Evolutionary conservation across 2,888 invertebrate genomes (phyloP), one percentile per base, ranked within the genome.

Genomic region (Sesamia inferens): DNA sequence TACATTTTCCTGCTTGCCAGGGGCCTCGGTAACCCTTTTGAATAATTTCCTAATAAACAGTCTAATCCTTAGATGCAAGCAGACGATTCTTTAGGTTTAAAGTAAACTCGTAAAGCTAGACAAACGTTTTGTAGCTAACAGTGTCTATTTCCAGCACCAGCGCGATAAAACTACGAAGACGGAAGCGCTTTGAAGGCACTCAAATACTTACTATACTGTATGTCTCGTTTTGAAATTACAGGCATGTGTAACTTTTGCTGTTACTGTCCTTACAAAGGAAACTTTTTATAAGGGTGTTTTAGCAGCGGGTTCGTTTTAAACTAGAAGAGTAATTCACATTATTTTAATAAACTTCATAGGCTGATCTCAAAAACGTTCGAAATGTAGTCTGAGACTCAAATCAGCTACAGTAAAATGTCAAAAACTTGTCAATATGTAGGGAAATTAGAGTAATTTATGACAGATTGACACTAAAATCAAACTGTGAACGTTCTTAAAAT

Each of bases 131-230:
- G 24, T 44, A 63, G n/a, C 48, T 19, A 55, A 39, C 42, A n/a
- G 31, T 31, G 57, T 62, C 57, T 77, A 71, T 77, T 66, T 72
- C 19, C 39, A 73, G 31, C 54, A 54, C 13, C 51, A n/a, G 39
- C 1, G 66, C 58, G 62, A 63, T 66, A 54, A 63, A 72, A 67
- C 22, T 63, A 31, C 22, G 59, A 31, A 65, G 42, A 44, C n/a
- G 42, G 59, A 61, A 76, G 24, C 10, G 39, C 47, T 71, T 71
- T 71, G 24, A 69, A 51, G 22, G 31, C 4, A 19, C 22, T 51
- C 44, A 44, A 62, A 68, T 24, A 47, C 2, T 31, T 13, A 5
- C 14, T 54, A 7, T 14, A n/a, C 19, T 22, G 14, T 74, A 3
- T 3, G 14, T 44, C 13, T 42, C n/a, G 31, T 77, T 75, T 76